Evolutionary conservation across 2,888 invertebrate species (phyloP).

Genomic region (Ophraella communa): DNA sequence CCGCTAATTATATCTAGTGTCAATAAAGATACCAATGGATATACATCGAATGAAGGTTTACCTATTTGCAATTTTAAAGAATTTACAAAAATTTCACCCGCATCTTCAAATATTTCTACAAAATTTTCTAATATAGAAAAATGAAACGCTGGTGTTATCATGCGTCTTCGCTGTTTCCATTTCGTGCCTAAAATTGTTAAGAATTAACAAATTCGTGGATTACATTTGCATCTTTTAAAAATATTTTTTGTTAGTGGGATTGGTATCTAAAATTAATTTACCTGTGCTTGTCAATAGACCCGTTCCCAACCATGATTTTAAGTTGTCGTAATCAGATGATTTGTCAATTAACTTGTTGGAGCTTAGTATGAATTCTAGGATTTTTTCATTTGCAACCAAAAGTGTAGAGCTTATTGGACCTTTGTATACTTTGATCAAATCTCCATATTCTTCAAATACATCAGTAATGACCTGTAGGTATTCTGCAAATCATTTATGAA

Average conservation of each 20-base stretch:
- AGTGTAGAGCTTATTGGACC: slow-evolving; percentile 13
- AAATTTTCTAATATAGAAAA: slow-evolving; percentile 78
- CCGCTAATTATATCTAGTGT: slow-evolving; percentile 70
- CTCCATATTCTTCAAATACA: slow-evolving; percentile 5
- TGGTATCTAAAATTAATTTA: not conserved
- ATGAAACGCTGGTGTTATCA: slow-evolving; percentile 80
- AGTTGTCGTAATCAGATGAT: slow-evolving; percentile 4
- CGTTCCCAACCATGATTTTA: slow-evolving; percentile 12
- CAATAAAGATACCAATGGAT: slow-evolving; percentile 67
- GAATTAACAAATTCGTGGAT: not conserved
- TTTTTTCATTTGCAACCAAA: slow-evolving; percentile 7
- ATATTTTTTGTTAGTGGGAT: not conserved
- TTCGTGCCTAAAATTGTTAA: slow-evolving; percentile 52
- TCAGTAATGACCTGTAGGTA: slow-evolving; percentile 1
- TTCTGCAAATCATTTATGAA: slow-evolving; percentile 10
- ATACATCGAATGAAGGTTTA: slow-evolving; percentile 65
- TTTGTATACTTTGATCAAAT: slow-evolving; percentile 1
- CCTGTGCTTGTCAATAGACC: slow-evolving; percentile 16
- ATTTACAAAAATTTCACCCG: slow-evolving; percentile 65
- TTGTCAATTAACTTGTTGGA: slow-evolving; percentile 13
- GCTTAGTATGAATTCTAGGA: slow-evolving; percentile 9
- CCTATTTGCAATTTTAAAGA: slow-evolving; percentile 60
- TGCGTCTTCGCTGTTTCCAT: slow-evolving; percentile 73
- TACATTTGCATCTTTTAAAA: too few relatives aligned
- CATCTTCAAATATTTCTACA: slow-evolving; percentile 71